Percentiles rank a stretch among this genome's conserved stretches.
Conservation (phyloP, 2,113 vertebrate species). For the Alectura lathami region DNA sequence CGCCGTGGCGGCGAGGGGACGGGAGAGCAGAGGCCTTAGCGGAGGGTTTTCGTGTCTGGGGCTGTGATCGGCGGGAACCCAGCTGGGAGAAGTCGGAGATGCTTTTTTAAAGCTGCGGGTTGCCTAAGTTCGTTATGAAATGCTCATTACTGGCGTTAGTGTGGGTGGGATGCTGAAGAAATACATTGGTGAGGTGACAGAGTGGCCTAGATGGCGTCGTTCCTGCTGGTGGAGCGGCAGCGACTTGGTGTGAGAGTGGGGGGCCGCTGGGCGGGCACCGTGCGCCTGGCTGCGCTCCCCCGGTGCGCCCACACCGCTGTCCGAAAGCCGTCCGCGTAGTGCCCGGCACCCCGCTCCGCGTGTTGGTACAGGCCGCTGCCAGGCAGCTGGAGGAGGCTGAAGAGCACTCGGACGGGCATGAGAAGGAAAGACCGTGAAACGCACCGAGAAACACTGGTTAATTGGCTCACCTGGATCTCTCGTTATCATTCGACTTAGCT, state of each 20-base stretch:
- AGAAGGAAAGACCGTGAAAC: not conserved
- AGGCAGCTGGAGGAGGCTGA: not conserved
- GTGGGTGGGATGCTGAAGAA: not conserved
- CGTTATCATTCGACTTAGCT: too few relatives aligned
- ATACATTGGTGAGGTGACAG: not conserved
- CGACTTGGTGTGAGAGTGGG: not conserved
- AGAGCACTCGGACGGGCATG: not conserved
- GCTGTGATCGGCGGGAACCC: not conserved
- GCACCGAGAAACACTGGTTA: too few relatives aligned
- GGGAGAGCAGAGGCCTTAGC: too few relatives aligned
- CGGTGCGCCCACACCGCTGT: not conserved
- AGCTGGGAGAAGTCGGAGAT: not conserved
- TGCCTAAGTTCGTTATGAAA: conserved; percentile 23
- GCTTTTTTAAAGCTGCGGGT: not conserved
- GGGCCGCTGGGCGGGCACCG: not conserved
- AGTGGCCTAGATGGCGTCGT: not conserved
- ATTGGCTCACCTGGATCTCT: too few relatives aligned
- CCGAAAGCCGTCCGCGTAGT: too few relatives aligned
- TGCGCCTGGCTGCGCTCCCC: too few relatives aligned
- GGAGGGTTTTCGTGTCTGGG: not conserved
- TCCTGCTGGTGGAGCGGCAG: not conserved
- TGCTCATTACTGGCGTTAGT: not conserved
- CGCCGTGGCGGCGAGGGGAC: too few relatives aligned
- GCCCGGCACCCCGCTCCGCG: too few relatives aligned
- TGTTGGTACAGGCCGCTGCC: not conserved